Base-by-base conservation (phyloP, 2,888 invertebrate genomes). In the Cephus pygmeus region DNA sequence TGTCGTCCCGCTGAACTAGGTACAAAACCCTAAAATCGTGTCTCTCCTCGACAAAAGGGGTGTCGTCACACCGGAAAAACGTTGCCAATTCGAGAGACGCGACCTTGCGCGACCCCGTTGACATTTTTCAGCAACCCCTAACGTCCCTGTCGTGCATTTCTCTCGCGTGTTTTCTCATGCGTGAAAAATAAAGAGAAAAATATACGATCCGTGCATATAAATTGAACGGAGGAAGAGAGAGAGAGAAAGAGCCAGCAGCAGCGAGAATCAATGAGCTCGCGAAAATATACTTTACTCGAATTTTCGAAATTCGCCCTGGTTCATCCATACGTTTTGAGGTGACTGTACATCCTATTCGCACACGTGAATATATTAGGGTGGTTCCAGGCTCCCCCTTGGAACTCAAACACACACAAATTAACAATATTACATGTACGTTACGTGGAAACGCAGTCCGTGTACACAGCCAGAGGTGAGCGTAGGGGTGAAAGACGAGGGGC, bases 361-460 rank as follows among this genome's bases (percentile, higher is more conserved):
- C 85, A 85, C 83, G 87, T 85, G 88, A 88, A 88, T 88, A 88
- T 88, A 88, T 88, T 87, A 88, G 88, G 89, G 89, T 88, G 88
- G 85, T 86, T 88, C 15, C 84, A 84, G 84, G 84, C 85, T 87
- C 85, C 88, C 88, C 86, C 85, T 88, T 85, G 88, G 85, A 88
- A 88, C 88, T 87, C 89, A 86, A 89, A 89, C 88, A 86, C 88
- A 88, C 87, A 89, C 88, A 88, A 89, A 90, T 90, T 90, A 90
- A 90, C 89, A 87, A 90, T 90, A 90, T 90, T 90, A 89, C 89
- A 90, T 87, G 87, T 87, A 87, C 85, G 85, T 83, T 40, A 85
- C 78, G 80, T 79, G 81, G 33, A 69, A 33, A 69, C 81, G 79
- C 80, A 76, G 74, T 33, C 73, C 80, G 75, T 77, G 77, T 80